These are phyloP conservation scores for Amorpha juglandis DNA, from an alignment of 2,888 invertebrate genomes.

Conservation along the genomic window DNA sequence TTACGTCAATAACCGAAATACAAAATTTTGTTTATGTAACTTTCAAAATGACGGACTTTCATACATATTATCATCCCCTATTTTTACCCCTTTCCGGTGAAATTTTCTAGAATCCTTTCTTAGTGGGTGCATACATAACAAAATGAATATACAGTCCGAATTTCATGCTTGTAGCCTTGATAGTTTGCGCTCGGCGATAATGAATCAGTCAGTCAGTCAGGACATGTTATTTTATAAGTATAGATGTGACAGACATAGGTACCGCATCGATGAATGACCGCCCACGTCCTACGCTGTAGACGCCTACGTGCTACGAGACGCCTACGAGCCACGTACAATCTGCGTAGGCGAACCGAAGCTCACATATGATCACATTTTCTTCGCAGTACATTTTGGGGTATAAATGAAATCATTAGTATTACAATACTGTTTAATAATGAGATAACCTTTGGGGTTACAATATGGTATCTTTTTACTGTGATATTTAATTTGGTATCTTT, in stretches of 20 bases:
- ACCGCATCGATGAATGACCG: constrained; percentile 49
- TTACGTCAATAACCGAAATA: too few relatives aligned
- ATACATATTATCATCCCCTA: too few relatives aligned
- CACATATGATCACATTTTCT: constrained; percentile 11
- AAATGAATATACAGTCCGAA: too few relatives aligned
- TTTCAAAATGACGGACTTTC: too few relatives aligned
- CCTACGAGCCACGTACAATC: constrained; percentile 40
- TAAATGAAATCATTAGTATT: background rate
- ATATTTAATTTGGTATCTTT: background rate
- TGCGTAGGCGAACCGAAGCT: constrained; percentile 44
- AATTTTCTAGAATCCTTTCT: too few relatives aligned
- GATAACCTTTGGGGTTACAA: background rate
- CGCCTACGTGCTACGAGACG: constrained; percentile 56
- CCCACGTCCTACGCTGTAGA: constrained; percentile 53
- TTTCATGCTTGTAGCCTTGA: too few relatives aligned
- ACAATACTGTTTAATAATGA: background rate
- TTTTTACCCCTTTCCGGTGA: too few relatives aligned
- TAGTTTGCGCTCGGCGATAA: too few relatives aligned
- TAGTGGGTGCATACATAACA: too few relatives aligned
- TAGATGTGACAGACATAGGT: background rate
- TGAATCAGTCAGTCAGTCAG: too few relatives aligned
- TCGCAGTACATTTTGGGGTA: background rate
- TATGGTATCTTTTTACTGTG: background rate
- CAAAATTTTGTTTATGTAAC: too few relatives aligned
- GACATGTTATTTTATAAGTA: too few relatives aligned